Conservation (phyloP, 2,113 vertebrate genomes). For the Taurulus bubalis region DNA sequence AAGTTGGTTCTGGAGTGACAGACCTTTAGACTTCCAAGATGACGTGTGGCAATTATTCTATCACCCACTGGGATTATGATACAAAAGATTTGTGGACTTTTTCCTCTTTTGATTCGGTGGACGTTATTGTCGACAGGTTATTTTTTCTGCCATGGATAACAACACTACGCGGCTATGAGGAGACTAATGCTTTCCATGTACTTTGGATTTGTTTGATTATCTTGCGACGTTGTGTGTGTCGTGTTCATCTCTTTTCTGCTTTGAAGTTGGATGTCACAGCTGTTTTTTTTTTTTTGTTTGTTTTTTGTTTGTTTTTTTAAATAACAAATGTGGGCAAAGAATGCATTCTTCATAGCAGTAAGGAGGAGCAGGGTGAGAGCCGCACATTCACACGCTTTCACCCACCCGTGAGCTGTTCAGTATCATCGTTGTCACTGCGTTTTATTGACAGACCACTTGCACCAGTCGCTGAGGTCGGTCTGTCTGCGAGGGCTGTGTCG, state of each 20-base stretch:
- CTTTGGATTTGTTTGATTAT: constrained; percentile 21
- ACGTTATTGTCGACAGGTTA: neutral
- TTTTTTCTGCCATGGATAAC: constrained; percentile 44
- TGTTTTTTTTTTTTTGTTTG: neutral
- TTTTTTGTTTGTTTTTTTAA: neutral
- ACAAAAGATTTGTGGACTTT: constrained; percentile 13
- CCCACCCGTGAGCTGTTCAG: constrained; percentile 43
- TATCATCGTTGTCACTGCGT: constrained; percentile 38
- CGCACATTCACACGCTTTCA: constrained; percentile 29
- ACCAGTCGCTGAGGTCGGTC: constrained; percentile 42
- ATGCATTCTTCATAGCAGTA: constrained; percentile 13
- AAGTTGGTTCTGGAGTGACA: constrained; percentile 27
- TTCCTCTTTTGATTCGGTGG: constrained; percentile 3
- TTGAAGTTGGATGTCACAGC: neutral
- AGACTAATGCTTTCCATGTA: neutral
- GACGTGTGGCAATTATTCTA: constrained; percentile 29
- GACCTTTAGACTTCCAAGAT: constrained; percentile 42
- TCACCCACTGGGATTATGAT: constrained; percentile 22
- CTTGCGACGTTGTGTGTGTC: neutral
- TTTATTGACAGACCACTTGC: constrained; percentile 58
- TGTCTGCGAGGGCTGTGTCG: constrained; percentile 19
- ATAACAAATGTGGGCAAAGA: neutral
- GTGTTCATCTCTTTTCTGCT: neutral
- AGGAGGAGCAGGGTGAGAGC: constrained; percentile 5
- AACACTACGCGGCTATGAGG: neutral